Base-by-base conservation (phyloP, 2,888 invertebrate genomes). In the Euspilapteryx auroguttella region DNA sequence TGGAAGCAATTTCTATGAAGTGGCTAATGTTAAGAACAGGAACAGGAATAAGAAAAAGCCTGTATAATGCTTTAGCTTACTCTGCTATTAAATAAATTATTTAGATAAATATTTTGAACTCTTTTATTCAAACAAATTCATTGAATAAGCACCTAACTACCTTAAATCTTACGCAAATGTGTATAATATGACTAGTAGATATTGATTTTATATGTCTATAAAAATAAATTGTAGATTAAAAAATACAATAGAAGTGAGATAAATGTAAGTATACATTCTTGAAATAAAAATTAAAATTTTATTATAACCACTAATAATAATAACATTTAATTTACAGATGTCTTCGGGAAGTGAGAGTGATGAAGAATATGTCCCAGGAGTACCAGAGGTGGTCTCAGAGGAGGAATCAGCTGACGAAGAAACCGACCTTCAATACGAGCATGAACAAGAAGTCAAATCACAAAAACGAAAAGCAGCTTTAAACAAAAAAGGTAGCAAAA, bases 1-100 rank as follows among this genome's bases (percentile, higher is more conserved):
- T 33, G 93, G 93, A 41, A 90, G 88, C 55, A 89, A 93, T 63
- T 93, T 93, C 54, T 93, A 93, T 58, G 91, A 91, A 79, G 83
- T 87, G 15, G 79, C 87, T 7, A 93, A 94, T 76, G 93, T 93
- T 29, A 93, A 93, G 56, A 93, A 93, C 59, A 83, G 86, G 40
- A 91, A 89, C 64, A 82, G 87, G 37, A 81, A 82, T 51, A 86
- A 84, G 50, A 87, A 82, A 43, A 79, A 62, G 41, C 41, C 42
- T 33, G 29, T 38, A 12, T 45, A 39, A 36, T 25, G n/a, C n/a
- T n/a, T n/a, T n/a, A n/a, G n/a, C n/a, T n/a, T n/a, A n/a, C n/a
- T n/a, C n/a, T n/a, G n/a, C n/a, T n/a, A n/a, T n/a, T n/a, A n/a
- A 11, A 14, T 11, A 21, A 28, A 21, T 30, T 21, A 30, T 23